Evolutionary conservation across 2,113 vertebrate species (phyloP).

Genomic region (Cebidichthys violaceus): DNA sequence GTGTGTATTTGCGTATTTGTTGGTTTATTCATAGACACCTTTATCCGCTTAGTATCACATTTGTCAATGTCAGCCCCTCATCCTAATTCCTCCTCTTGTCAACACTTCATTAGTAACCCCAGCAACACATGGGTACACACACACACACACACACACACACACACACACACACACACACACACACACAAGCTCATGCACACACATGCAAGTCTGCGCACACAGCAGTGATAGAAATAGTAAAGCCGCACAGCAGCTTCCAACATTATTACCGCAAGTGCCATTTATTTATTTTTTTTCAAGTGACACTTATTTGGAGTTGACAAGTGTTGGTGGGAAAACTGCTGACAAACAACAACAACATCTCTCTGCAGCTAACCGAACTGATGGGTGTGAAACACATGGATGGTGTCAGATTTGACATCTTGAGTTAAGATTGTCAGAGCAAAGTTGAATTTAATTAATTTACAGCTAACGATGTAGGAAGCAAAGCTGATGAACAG

Average conservation of each 20-base stretch:
- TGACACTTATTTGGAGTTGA: slow-evolving; percentile 32
- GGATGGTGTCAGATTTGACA: slow-evolving; percentile 1
- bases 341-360: slow-evolving; percentile 25
- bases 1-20: slow-evolving; percentile 37
- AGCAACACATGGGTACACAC: slow-evolving; percentile 44
- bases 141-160: slow-evolving; percentile 41
- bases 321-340: slow-evolving; percentile 19
- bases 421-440: neutral
- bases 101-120: slow-evolving; percentile 82
- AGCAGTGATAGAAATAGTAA: slow-evolving; percentile 25
- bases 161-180: too few species aligned
- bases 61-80: slow-evolving; percentile 78
- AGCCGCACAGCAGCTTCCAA: slow-evolving; percentile 18
- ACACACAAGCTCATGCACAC: neutral
- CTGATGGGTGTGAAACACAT: neutral
- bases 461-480: slow-evolving; percentile 10
- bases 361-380: neutral
- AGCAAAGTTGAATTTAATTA: slow-evolving; percentile 6
- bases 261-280: slow-evolving; percentile 3
- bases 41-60: slow-evolving; percentile 79
- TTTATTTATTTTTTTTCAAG: slow-evolving; percentile 1
- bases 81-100: slow-evolving; percentile 79
- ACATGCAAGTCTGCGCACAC: neutral
- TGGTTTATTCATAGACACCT: slow-evolving; percentile 81
- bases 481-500: neutral